Percentiles rank a stretch among this genome's conserved stretches.
These are phyloP conservation scores for Aricia artaxerxes DNA, from an alignment of 2,888 invertebrate species.

Conservation along the genomic window DNA sequence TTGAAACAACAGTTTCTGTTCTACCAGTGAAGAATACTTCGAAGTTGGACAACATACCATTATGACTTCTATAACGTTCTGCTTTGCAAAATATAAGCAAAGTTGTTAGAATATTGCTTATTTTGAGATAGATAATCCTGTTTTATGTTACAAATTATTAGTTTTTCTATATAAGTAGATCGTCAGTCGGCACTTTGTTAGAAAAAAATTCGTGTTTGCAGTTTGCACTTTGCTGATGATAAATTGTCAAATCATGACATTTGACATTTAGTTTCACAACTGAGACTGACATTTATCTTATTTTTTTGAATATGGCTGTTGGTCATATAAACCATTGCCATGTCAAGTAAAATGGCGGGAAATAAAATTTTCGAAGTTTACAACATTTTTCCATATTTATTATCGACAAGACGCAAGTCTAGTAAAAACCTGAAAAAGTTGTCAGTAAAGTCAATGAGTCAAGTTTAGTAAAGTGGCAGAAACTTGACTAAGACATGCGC, in stretches of 20 bases:
- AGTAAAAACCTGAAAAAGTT: no score
- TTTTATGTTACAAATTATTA: neutral
- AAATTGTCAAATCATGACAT: slow-evolving; percentile 42
- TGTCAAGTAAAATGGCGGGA: no score
- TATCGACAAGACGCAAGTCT: no score
- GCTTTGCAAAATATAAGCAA: neutral
- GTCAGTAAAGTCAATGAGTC: no score
- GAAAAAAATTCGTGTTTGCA: neutral
- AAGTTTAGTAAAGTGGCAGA: no score
- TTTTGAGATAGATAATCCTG: neutral
- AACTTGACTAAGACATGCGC: no score
- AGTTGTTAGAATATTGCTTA: neutral
- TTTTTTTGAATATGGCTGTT: neutral
- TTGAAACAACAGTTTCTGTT: neutral
- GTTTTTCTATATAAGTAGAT: neutral
- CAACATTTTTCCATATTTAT: no score
- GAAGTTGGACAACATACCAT: neutral
- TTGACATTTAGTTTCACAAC: neutral
- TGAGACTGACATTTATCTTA: neutral
- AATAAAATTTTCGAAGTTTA: no score
- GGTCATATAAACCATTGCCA: no score
- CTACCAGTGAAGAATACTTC: neutral
- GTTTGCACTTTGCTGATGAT: neutral
- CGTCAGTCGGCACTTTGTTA: slow-evolving; percentile 19
- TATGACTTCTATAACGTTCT: neutral